Evolutionary conservation across 92 coral and sea anemone genomes (phyloP).

Genomic region (Porites cylindrica): DNA sequence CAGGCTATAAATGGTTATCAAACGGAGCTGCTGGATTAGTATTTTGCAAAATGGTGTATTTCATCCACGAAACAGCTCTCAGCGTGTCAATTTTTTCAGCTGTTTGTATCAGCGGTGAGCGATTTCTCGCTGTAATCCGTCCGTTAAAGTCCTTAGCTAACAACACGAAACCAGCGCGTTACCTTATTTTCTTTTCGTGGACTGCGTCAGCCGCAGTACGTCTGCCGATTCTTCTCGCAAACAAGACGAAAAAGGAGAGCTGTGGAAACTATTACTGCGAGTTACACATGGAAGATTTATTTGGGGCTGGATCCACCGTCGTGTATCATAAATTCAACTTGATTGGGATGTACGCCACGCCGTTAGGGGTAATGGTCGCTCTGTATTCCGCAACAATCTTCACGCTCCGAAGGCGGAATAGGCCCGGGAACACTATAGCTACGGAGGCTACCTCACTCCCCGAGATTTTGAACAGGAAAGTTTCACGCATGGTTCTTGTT

Average conservation of each 20-base stretch:
- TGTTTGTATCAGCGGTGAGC: slow-evolving; percentile 38
- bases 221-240: slow-evolving; percentile 27
- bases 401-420: slow-evolving; percentile 8
- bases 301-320: slow-evolving; percentile 42
- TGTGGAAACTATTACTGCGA: slow-evolving; percentile 17
- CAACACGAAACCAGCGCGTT: slow-evolving; percentile 4
- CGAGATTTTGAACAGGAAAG: slow-evolving; percentile 17
- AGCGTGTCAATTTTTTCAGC: slow-evolving; percentile 44
- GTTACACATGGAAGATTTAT: background rate
- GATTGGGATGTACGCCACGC: slow-evolving; percentile 47
- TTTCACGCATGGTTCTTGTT: slow-evolving; percentile 43
- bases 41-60: slow-evolving; percentile 41
- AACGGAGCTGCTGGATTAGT: slow-evolving; percentile 27
- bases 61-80: slow-evolving; percentile 38
- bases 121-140: slow-evolving; percentile 41
- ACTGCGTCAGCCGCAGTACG: slow-evolving; percentile 13
- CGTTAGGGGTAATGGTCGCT: slow-evolving; percentile 35
- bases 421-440: slow-evolving; percentile 21
- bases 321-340: slow-evolving; percentile 36
- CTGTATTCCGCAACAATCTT: slow-evolving; percentile 41
- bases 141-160: slow-evolving; percentile 31
- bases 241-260: background rate
- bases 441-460: background rate
- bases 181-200: slow-evolving; percentile 23
- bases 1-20: slow-evolving; percentile 36